Base-by-base conservation (phyloP, 2,113 vertebrate species). In the Halcyon senegalensis region DNA sequence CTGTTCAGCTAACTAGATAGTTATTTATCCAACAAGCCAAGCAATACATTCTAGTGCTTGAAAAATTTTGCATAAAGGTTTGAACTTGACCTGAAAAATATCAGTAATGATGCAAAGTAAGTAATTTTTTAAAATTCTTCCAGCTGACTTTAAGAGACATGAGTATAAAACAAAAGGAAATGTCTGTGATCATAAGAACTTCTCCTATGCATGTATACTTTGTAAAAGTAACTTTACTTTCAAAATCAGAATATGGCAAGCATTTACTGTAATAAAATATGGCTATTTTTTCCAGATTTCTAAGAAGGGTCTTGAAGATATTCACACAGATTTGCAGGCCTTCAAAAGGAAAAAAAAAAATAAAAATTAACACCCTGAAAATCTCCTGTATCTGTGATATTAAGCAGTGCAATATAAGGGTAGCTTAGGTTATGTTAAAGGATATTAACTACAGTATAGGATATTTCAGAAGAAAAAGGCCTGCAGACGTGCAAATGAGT, bases 301-400 rank as follows among this genome's bases (percentile, higher is more conserved):
- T 94, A 95, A 90, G 46, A 97, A 88, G 56, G 13, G n/a, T 95
- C 92, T 95, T 93, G 63, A 94, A 97, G 97, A 96, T 94, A 96
- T 69, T 95, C 48, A 87, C 20, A 51, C 3, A 37, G 37, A 79
- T 93, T 96, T 58, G 24, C 21, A 88, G 94, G 85, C 78, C 73
- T 87, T 97, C 77, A 70, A 72, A 93, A 89, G 72, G 90, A 84
- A 77, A 70, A 46, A 87, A 41, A 66, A 87, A 37, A 87, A 41
- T 62, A 87, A 37, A 87, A 74, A 18, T 68, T 63, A 21, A 85
- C 24, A 64, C 10, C 44, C 70, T 68, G 41, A 44, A 91, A 94
- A 76, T 68, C 33, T 87, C 39, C 53, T 80, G 10, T 62, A 82
- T 64, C 5, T 51, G 41, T 63, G 70, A 94, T 70, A 92, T 43